These are phyloP conservation scores for Athene noctua DNA, from an alignment of 2,113 vertebrate genomes.

Conservation along the genomic window DNA sequence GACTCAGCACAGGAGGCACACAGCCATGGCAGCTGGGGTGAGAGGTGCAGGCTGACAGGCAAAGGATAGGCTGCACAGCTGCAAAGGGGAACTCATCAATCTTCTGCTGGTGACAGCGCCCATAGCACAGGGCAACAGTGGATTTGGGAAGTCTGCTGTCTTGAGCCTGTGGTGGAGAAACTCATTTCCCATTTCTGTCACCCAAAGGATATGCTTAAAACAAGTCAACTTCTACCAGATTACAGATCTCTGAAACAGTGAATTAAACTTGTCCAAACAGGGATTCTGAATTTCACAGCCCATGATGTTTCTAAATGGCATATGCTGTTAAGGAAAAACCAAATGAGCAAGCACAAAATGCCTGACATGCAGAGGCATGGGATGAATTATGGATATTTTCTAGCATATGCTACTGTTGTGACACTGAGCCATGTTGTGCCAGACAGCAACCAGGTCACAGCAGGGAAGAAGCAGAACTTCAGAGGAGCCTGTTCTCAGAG, in stretches of 20 bases:
- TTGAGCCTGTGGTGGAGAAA: background rate
- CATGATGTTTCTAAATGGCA: conserved; percentile 7
- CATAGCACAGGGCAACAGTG: accelerated
- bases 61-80: background rate
- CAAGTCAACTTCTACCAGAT: background rate
- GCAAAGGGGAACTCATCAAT: background rate
- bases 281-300: conserved; percentile 17
- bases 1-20: background rate
- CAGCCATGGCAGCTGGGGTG: accelerated
- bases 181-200: background rate
- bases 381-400: conserved; percentile 6
- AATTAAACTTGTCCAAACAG: conserved; percentile 1
- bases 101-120: accelerated
- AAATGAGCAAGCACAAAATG: conserved; percentile 25
- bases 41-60: background rate
- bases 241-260: background rate
- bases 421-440: background rate
- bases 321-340: background rate
- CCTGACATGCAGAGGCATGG: background rate
- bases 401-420: conserved; percentile 17
- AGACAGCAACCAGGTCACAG: conserved; percentile 33
- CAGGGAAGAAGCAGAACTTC: background rate
- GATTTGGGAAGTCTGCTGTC: background rate
- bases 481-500: background rate
- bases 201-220: background rate